Conservation (phyloP, 2,113 vertebrate species). For the Arvicanthis niloticus region DNA sequence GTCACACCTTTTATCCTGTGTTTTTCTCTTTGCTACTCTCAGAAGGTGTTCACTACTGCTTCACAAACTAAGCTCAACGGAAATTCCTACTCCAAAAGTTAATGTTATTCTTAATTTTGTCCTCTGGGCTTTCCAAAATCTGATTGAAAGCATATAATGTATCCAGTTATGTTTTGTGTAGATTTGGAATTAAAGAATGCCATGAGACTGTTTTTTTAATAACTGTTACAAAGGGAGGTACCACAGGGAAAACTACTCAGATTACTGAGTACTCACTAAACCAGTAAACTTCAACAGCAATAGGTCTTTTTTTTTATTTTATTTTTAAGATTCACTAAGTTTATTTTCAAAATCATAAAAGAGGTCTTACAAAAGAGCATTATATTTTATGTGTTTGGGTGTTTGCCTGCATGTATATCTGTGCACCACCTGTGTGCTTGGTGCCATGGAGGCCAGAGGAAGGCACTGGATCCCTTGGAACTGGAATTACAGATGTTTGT, state of each 20-base stretch:
- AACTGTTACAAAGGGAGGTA: conserved; percentile 4
- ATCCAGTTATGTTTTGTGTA: background rate
- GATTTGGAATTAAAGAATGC: conserved; percentile 15
- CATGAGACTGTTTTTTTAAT: background rate
- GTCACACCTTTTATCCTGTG: background rate
- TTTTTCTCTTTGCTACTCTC: background rate
- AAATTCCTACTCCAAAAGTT: conserved; percentile 22
- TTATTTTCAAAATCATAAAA: background rate
- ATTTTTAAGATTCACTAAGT: background rate
- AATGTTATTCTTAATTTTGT: background rate
- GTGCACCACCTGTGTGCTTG: background rate
- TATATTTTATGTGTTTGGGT: background rate
- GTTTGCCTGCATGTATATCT: background rate
- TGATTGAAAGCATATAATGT: conserved; percentile 8
- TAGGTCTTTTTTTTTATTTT: conserved; percentile 30
- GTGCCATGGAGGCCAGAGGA: background rate
- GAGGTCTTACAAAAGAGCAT: background rate
- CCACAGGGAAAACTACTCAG: background rate
- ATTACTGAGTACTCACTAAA: conserved; percentile 40
- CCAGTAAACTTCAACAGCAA: background rate
- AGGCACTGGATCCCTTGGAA: background rate
- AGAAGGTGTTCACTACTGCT: background rate
- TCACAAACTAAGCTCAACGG: background rate
- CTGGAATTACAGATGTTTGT: background rate
- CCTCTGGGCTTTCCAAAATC: conserved; percentile 55